A percentile compares a stretch with the other conserved stretches of the same genome.
phyloP scores from a whole-genome alignment of 2,797 vertebrate species.

The Calcarius lapponicus region DNA sequence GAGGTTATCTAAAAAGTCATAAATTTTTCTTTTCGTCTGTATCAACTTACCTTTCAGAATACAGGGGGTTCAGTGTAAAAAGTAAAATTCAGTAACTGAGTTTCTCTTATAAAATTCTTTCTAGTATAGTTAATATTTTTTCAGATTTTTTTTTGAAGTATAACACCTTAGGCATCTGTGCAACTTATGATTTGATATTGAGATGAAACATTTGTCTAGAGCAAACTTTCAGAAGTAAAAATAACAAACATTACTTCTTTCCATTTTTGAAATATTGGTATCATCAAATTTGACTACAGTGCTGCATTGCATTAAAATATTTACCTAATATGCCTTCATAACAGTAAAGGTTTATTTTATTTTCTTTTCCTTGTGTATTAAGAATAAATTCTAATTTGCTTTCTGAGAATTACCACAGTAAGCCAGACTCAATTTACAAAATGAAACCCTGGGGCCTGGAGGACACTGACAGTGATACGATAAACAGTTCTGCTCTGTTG shows the following conservation, averaged over 20 bases:
- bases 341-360: not conserved
- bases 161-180: not conserved
- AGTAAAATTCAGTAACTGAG: not conserved
- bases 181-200: not conserved
- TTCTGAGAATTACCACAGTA: constrained; percentile 33
- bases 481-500: constrained; percentile 19
- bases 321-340: constrained; percentile 12
- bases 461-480: not conserved
- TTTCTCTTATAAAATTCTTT: not conserved
- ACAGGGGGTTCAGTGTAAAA: not conserved
- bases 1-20: not conserved
- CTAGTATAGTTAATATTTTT: not conserved
- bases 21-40: not conserved
- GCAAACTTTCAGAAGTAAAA: not conserved
- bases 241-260: not conserved
- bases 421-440: constrained; percentile 43
- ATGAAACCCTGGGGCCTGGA: constrained; percentile 29
- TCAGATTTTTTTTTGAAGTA: not conserved
- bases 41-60: not conserved
- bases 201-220: not conserved
- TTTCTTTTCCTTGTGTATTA: not conserved
- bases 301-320: constrained; percentile 14
- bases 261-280: not conserved
- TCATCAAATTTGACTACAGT: not conserved
- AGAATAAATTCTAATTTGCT: constrained; percentile 44